phyloP scores from a whole-genome alignment of 2,113 vertebrate species.

The Corythornis vintsioides region DNA sequence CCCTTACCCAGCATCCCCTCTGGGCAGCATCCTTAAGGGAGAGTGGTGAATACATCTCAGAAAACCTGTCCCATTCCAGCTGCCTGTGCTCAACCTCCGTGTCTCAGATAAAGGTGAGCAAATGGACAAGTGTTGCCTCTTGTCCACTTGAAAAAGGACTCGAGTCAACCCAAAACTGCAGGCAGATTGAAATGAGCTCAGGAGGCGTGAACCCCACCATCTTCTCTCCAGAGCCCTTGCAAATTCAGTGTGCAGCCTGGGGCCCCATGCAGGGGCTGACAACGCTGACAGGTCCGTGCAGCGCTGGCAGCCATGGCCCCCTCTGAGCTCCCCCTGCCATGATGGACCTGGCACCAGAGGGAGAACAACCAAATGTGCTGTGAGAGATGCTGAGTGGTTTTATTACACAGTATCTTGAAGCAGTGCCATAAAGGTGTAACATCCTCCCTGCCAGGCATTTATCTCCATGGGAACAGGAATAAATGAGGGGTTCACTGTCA shows the following conservation, averaged over 20 bases:
- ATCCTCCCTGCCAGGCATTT: neutral
- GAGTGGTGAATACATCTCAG: fast-evolving
- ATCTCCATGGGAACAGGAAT: neutral
- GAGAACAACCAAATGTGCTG: neutral
- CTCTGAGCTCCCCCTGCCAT: neutral
- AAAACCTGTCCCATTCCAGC: neutral
- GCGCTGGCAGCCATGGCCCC: neutral
- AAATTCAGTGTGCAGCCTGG: fast-evolving
- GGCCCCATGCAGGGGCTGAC: neutral
- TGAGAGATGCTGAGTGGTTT: neutral
- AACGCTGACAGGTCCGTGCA: neutral
- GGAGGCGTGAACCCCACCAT: neutral
- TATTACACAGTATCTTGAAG: neutral
- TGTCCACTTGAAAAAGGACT: neutral
- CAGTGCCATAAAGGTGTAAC: neutral
- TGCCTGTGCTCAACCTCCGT: neutral
- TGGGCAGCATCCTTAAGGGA: neutral
- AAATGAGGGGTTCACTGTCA: neutral
- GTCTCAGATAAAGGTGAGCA: fast-evolving
- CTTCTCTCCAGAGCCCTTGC: neutral
- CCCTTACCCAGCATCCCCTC: fast-evolving
- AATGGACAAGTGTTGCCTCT: neutral
- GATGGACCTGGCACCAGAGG: neutral
- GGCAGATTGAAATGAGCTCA: neutral
- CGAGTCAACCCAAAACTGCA: neutral